Evolutionary conservation across 2,113 vertebrate species (phyloP).

Genomic region (Delphinapterus leucas): DNA sequence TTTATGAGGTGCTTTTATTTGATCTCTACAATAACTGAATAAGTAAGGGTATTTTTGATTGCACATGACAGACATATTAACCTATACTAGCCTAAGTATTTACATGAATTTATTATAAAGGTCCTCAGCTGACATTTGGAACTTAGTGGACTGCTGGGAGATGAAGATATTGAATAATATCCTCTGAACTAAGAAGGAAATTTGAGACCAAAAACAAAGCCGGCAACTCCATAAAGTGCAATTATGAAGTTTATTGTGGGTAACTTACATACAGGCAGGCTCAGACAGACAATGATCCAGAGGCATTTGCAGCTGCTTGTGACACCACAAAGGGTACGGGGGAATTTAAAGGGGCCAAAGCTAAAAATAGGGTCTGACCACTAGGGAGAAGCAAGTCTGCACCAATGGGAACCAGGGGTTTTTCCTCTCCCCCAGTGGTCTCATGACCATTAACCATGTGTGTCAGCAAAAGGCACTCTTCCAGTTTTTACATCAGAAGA

Average conservation of each 20-base stretch:
- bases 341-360: neutral
- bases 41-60: neutral
- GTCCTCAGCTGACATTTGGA: neutral
- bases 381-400: neutral
- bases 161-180: neutral
- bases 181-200: neutral
- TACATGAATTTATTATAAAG: neutral
- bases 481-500: neutral
- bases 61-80: neutral
- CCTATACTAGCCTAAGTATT: neutral
- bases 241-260: neutral
- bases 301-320: neutral
- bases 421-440: neutral
- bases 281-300: neutral
- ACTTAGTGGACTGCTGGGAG: neutral
- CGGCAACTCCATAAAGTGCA: neutral
- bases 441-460: neutral
- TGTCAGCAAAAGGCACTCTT: neutral
- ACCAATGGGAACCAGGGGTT: neutral
- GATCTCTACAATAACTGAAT: neutral
- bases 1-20: constrained; percentile 4
- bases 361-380: neutral
- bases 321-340: neutral
- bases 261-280: neutral
- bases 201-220: neutral